These are phyloP conservation scores for Lethrus apterus DNA, from an alignment of 1,140 invertebrate species.

Conservation along the genomic window DNA sequence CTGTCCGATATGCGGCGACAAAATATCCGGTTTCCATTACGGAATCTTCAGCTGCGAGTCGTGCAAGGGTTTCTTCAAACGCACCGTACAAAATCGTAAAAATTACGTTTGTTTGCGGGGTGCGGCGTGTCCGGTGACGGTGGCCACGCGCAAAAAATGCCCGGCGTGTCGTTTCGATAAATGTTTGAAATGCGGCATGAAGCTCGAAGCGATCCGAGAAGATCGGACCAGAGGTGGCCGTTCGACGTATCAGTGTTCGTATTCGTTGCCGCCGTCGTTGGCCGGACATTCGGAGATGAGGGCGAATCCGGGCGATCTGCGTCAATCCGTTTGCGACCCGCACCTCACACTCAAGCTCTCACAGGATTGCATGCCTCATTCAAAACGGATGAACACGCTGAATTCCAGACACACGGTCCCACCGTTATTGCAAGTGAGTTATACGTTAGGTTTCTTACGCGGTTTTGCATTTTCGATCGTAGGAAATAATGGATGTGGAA, in stretches of 20 bases:
- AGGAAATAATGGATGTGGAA: slow-evolving; percentile 92
- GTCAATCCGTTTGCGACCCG: slow-evolving; percentile 29
- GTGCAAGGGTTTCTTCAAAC: slow-evolving; percentile 97
- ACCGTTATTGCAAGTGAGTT: slow-evolving; percentile 48
- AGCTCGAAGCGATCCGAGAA: slow-evolving; percentile 91
- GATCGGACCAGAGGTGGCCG: slow-evolving; percentile 90
- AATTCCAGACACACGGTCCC: slow-evolving; percentile 42
- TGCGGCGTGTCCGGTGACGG: slow-evolving; percentile 83
- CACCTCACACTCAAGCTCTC: slow-evolving; percentile 36
- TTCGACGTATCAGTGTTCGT: slow-evolving; percentile 91
- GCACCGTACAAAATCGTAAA: slow-evolving; percentile 96
- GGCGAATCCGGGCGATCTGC: slow-evolving; percentile 37
- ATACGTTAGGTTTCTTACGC: slow-evolving; percentile 1
- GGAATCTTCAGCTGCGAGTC: slow-evolving; percentile 96
- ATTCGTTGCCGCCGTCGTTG: slow-evolving; percentile 69
- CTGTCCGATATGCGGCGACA: slow-evolving; percentile 91
- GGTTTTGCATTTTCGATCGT: too few relatives aligned
- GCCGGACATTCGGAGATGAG: slow-evolving; percentile 45
- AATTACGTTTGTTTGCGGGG: slow-evolving; percentile 91
- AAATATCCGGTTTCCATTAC: slow-evolving; percentile 92
- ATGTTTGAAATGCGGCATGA: slow-evolving; percentile 94
- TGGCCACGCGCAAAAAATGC: slow-evolving; percentile 92
- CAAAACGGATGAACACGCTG: slow-evolving; percentile 27
- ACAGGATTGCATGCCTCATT: slow-evolving; percentile 23
- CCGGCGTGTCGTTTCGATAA: slow-evolving; percentile 96